Conservation (phyloP, 2,888 invertebrate species). For the Prionchulus punctatus region DNA sequence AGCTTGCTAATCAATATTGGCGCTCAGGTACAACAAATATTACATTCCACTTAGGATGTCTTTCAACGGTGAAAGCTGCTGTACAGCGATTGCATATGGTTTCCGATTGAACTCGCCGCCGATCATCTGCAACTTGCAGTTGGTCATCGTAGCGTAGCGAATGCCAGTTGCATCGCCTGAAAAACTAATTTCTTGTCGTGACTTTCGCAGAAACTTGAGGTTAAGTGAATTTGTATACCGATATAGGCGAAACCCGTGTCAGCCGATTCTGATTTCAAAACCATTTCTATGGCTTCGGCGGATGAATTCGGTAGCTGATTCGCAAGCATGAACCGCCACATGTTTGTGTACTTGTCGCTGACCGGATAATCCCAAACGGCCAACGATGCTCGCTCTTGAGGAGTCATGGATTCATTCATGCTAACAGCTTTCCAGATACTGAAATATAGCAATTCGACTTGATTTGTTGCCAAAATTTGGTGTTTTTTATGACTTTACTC, state of each 20-base stretch:
- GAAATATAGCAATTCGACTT: not conserved
- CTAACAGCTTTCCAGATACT: conserved; percentile 98
- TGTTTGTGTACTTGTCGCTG: conserved; percentile 91
- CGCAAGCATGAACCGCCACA: conserved; percentile 88
- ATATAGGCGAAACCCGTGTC: conserved; percentile 73
- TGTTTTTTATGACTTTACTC: conserved; percentile 59
- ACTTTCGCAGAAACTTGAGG: not conserved
- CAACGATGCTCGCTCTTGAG: conserved; percentile 72
- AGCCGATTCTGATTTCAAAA: conserved; percentile 34
- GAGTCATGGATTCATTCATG: conserved; percentile 72
- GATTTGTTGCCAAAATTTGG: no score
- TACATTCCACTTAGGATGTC: conserved; percentile 88
- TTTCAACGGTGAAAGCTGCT: conserved; percentile 80
- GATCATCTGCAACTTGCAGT: conserved; percentile 73
- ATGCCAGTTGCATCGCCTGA: conserved; percentile 79
- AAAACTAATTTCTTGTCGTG: not conserved
- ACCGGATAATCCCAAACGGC: conserved; percentile 99
- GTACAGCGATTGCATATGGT: conserved; percentile 90
- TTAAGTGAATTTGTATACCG: conserved; percentile 39
- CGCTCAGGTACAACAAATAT: conserved; percentile 34
- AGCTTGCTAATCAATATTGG: conserved; percentile 5
- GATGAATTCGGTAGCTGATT: conserved; percentile 61
- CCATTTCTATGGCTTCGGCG: conserved; percentile 59
- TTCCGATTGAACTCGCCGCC: conserved; percentile 94
- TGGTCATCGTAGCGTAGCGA: conserved; percentile 57